These are phyloP conservation scores for Trypoxylon attenuatum DNA, from an alignment of 2,888 invertebrate species.

Conservation along the genomic window DNA sequence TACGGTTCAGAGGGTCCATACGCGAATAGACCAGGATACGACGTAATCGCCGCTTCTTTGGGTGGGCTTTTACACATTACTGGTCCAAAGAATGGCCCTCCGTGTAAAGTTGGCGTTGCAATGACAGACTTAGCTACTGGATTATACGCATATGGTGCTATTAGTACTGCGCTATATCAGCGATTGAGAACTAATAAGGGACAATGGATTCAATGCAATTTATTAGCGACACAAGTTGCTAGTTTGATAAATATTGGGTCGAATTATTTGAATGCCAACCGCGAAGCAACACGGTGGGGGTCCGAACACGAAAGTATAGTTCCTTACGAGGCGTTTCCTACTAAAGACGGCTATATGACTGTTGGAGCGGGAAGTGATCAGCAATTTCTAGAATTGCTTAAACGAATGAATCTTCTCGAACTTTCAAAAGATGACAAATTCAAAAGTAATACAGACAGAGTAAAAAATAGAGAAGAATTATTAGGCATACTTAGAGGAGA, in stretches of 20 bases:
- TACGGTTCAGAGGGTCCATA: slow-evolving; percentile 94
- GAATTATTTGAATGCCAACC: slow-evolving; percentile 91
- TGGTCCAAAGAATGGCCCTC: slow-evolving; percentile 88
- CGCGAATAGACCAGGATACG: slow-evolving; percentile 92
- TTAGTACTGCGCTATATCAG: slow-evolving; percentile 91
- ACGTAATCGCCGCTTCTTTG: slow-evolving; percentile 94
- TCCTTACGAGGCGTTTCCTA: slow-evolving; percentile 93
- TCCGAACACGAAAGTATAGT: slow-evolving; percentile 96
- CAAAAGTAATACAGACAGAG: slow-evolving; percentile 83
- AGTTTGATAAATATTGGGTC: slow-evolving; percentile 91
- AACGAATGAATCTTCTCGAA: slow-evolving; percentile 78
- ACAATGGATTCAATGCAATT: slow-evolving; percentile 94
- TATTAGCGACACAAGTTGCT: slow-evolving; percentile 94
- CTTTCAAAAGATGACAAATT: slow-evolving; percentile 81
- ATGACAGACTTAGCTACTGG: slow-evolving; percentile 96
- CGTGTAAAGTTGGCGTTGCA: slow-evolving; percentile 94
- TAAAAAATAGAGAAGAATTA: slow-evolving; percentile 84
- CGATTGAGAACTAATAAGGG: slow-evolving; percentile 86
- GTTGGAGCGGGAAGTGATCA: slow-evolving; percentile 91
- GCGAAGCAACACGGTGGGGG: slow-evolving; percentile 89
- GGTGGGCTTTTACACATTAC: slow-evolving; percentile 94
- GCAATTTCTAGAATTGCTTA: slow-evolving; percentile 86
- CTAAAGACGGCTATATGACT: slow-evolving; percentile 88
- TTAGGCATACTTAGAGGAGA: slow-evolving; percentile 79
- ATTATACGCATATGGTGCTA: slow-evolving; percentile 95